Percentiles rank a stretch among this genome's conserved stretches.
phyloP scores from a whole-genome alignment of 1,140 invertebrate genomes.

The Tigriopus japonicus region DNA sequence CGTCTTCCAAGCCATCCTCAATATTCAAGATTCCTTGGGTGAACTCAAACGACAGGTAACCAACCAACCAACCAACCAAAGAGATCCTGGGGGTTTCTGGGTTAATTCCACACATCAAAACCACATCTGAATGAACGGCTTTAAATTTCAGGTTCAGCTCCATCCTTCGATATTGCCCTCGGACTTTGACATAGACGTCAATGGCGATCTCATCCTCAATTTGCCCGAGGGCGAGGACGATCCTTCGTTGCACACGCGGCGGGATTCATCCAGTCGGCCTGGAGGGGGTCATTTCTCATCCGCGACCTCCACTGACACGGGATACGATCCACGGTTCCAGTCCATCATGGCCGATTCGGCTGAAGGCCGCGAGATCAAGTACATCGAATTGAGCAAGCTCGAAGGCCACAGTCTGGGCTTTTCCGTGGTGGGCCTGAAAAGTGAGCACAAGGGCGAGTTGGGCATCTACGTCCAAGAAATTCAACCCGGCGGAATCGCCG shows the following conservation, averaged over 20 bases:
- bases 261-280: background rate
- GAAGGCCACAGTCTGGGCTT: slow-evolving; percentile 54
- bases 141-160: slow-evolving; percentile 21
- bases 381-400: slow-evolving; percentile 41
- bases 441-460: slow-evolving; percentile 45
- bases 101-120: too few species aligned
- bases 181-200: slow-evolving; percentile 67
- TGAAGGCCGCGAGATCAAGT: slow-evolving; percentile 27
- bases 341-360: slow-evolving; percentile 20
- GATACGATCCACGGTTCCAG: background rate
- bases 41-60: slow-evolving; percentile 53
- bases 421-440: slow-evolving; percentile 49
- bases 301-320: slow-evolving; percentile 16
- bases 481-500: slow-evolving; percentile 47
- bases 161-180: slow-evolving; percentile 77
- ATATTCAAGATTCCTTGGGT: slow-evolving; percentile 58
- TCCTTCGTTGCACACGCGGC: background rate
- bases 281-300: slow-evolving; percentile 15
- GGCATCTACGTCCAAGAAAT: slow-evolving; percentile 60
- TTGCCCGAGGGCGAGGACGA: slow-evolving; percentile 15
- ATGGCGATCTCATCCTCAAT: slow-evolving; percentile 39
- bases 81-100: background rate
- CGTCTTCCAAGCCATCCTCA: slow-evolving; percentile 74
- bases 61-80: too few species aligned
- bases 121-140: background rate